Evolutionary conservation across 2,888 invertebrate species (phyloP), one percentile per base, ranked within the genome.

Genomic region (Stictocephala bisonia): DNA sequence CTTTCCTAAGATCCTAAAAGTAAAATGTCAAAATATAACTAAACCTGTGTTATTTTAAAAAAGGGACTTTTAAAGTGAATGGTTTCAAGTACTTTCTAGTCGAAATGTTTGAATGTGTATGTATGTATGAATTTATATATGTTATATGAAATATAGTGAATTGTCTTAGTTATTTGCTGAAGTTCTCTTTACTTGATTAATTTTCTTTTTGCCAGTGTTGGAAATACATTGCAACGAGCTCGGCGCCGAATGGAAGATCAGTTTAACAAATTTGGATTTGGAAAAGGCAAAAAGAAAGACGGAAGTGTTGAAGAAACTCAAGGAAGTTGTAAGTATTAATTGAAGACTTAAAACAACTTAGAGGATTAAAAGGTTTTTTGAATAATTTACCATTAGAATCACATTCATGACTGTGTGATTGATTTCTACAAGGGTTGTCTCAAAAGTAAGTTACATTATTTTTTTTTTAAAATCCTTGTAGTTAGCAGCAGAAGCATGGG

Each of bases 241-340:
- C 90, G 94, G 81, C 90, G 95, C 79, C 87, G 95, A 79, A 93
- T 97, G 80, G 97, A 97, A 85, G 94, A 96, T 81, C 91, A 96
- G 79, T 87, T 97, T 72, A 94, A 90, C 81, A 90, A 80, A 73
- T 91, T 94, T 79, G 93, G 94, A 7, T 87, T 94, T 67, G 88
- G 90, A 9, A 94, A 94, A 82, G 91, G 91, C 15, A 96, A 96
- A 83, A 95, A 94, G 83, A 93, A 95, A 84, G 91, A 94, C 83
- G 93, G 93, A 22, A 95, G 94, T 81, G 89, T 92, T 76, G 96
- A 96, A 85, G 96, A 97, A 83, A 88, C 92, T 1, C 90, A 91
- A 74, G 92, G 92, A 79, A 90, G 89, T 81, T 90, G 92, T 92
- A 84, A 88, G 89, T 83, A 58, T 26, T 0, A 29, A 51, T 13